Base-by-base conservation (phyloP, 1,140 invertebrate genomes). In the Heliconius hermathena region DNA sequence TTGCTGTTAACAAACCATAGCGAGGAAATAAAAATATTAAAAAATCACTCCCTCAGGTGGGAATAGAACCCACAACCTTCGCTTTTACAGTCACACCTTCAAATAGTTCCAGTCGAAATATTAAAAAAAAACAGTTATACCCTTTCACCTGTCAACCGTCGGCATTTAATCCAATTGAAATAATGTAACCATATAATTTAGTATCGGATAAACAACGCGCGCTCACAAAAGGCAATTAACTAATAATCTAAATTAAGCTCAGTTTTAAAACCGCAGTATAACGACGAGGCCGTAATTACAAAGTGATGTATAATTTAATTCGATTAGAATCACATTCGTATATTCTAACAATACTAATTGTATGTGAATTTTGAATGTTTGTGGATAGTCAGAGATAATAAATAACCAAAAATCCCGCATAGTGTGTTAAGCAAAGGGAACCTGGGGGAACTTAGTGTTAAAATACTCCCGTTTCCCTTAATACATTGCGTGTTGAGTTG, bases 311-410 rank as follows among this genome's bases (percentile, higher is more conserved):
- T 38, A 54, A 76, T 76, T 76, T 76, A 66, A 76, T 76, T 76
- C 74, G 38, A 79, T 79, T 74, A 52, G 54, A 70, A 18, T n/a
- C 54, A 66, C 60, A 66, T n/a, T 72, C 71, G 71, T 72, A 72
- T 26, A 72, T 72, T 38, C 33, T 41, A 13, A 66, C 60, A 26
- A 66, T 66, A 13, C 22, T 66, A 66, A 26, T 66, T 66, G 60
- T 66, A 66, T 66, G n/a, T 16, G 26, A 66, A 16, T 29, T 57
- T 46, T 46, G 41, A 4, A 46, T 46, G 41, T 46, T 46, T 46
- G 41, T 46, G 41, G 41, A 46, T 13, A 46, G 0, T 0, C 3
- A 4, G 33, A 33, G 33, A 36, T 36, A 36, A 3, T 46, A 46
- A 46, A 46, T 46, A 46, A 46, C 13, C 13, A 16, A 46, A 4